A percentile compares a stretch with the other conserved stretches of the same genome.
Conservation (phyloP, 2,113 vertebrate genomes). For the Pyrgilauda ruficollis region DNA sequence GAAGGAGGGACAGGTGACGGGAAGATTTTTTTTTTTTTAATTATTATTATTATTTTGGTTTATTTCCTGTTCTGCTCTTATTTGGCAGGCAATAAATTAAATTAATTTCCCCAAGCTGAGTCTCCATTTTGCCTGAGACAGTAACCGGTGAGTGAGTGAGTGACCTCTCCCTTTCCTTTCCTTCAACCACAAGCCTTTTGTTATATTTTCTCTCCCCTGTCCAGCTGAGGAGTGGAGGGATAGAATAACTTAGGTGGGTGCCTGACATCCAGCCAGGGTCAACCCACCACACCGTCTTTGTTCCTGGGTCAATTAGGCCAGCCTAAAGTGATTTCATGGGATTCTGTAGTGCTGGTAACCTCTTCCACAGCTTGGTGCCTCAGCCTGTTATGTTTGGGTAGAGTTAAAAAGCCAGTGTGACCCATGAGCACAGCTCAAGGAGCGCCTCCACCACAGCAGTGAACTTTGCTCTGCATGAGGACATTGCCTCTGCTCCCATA, state of each 20-base stretch:
- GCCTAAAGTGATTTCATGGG: neutral
- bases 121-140: neutral
- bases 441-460: neutral
- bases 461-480: neutral
- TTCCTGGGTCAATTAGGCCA: neutral
- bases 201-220: neutral
- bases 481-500: neutral
- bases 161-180: neutral
- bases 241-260: rapidly evolving
- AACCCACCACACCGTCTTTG: rapidly evolving
- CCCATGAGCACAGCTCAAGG: rapidly evolving
- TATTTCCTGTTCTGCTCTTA: neutral
- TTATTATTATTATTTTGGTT: neutral
- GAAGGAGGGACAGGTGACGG: rapidly evolving
- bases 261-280: neutral
- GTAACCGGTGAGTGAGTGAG: neutral
- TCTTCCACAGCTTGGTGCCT: neutral
- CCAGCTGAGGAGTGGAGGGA: neutral
- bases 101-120: neutral
- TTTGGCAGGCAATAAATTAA: neutral
- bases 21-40: neutral
- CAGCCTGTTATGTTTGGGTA: neutral
- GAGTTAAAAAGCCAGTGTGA: neutral
- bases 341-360: neutral
- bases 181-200: neutral